A percentile compares a stretch with the other conserved stretches of the same genome.
Conservation (phyloP, 2,888 invertebrate genomes). For the Netelia fuscicornis region DNA sequence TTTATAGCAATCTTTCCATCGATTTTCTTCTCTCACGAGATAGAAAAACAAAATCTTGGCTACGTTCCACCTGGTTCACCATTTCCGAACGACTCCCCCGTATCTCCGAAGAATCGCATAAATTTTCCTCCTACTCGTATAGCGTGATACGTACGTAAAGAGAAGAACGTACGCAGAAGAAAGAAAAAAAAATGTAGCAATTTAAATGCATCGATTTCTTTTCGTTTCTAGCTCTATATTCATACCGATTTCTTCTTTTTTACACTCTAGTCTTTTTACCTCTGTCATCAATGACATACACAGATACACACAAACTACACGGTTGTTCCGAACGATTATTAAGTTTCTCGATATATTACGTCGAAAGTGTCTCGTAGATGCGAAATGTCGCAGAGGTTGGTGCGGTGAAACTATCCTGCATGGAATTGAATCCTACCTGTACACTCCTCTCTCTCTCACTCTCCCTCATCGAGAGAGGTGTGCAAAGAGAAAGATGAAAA, state of each 20-base stretch:
- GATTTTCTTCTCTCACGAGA: slow-evolving; percentile 34
- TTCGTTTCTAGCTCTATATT: not conserved
- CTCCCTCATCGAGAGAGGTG: not conserved
- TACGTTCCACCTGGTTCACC: slow-evolving; percentile 55
- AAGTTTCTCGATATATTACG: slow-evolving; percentile 64
- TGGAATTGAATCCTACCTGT: slow-evolving; percentile 43
- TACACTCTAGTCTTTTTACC: slow-evolving; percentile 4
- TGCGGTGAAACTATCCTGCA: slow-evolving; percentile 58
- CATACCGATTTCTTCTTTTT: not conserved
- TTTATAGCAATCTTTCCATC: slow-evolving; percentile 55
- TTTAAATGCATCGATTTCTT: slow-evolving; percentile 74
- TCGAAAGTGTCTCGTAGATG: slow-evolving; percentile 59
- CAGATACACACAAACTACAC: not conserved
- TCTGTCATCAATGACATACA: slow-evolving; percentile 33
- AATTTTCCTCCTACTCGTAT: not conserved
- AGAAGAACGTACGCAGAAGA: no score
- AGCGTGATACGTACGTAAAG: not conserved
- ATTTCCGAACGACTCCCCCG: slow-evolving; percentile 21
- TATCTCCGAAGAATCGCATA: slow-evolving; percentile 19
- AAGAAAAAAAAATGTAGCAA: slow-evolving; percentile 65
- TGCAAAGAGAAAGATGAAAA: slow-evolving; percentile 33
- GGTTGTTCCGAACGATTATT: slow-evolving; percentile 47
- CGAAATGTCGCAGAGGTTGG: slow-evolving; percentile 58
- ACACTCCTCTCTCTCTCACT: not conserved
- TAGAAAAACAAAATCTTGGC: slow-evolving; percentile 32